phyloP scores from a whole-genome alignment of 2,113 vertebrate genomes.

The Cricetomys ansorgei region DNA sequence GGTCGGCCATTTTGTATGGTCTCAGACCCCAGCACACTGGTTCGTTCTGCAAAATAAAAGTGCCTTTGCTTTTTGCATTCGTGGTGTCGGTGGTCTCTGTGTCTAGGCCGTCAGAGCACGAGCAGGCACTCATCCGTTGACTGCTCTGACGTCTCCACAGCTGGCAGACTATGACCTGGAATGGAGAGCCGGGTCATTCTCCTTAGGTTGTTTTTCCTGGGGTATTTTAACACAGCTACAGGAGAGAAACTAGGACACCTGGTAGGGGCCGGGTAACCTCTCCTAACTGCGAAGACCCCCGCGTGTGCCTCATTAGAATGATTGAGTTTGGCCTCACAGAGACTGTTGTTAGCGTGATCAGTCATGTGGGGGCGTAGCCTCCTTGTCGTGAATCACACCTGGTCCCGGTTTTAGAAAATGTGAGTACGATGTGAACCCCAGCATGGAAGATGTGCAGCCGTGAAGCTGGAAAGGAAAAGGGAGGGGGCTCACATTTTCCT shows the following conservation, averaged over 20 bases:
- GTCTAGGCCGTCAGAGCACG: background rate
- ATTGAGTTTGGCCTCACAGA: background rate
- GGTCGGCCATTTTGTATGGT: no score
- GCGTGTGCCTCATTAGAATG: background rate
- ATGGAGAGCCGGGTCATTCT: background rate
- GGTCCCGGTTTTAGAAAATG: background rate
- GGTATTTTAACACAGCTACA: background rate
- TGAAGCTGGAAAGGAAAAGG: no score
- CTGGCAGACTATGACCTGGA: background rate
- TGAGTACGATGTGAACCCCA: no score
- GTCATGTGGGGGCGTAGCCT: background rate
- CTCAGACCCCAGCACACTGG: no score
- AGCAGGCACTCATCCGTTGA: no score
- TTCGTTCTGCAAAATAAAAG: no score
- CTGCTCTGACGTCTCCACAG: background rate
- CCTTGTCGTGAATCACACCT: no score
- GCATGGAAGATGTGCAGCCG: no score
- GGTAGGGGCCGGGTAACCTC: background rate
- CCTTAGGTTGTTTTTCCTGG: background rate
- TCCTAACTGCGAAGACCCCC: background rate
- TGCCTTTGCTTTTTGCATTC: no score
- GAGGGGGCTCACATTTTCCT: no score
- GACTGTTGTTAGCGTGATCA: no score
- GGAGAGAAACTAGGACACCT: background rate
- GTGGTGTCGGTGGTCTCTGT: no score